Percentiles rank a stretch among this genome's conserved stretches.
Evolutionary conservation across 2,113 vertebrate genomes (phyloP).

Genomic region (Jacana jacana): DNA sequence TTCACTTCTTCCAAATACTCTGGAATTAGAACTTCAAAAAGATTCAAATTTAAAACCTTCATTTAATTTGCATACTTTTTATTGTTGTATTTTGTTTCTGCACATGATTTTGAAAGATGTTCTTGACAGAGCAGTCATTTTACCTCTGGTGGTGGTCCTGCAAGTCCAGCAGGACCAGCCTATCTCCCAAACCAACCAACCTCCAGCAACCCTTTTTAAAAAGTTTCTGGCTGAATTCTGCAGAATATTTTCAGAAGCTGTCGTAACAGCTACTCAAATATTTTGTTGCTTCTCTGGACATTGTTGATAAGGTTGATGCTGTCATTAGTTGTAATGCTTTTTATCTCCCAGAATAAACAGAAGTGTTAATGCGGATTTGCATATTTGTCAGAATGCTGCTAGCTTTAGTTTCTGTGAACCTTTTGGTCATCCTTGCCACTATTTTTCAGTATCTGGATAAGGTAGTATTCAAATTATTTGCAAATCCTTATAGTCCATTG

Average conservation of each 20-base stretch:
- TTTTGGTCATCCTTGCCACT: not conserved
- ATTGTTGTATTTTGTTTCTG: not conserved
- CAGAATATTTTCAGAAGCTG: not conserved
- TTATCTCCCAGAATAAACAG: constrained; percentile 35
- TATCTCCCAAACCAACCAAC: not conserved
- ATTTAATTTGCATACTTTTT: not conserved
- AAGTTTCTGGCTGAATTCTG: not conserved
- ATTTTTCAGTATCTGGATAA: not conserved
- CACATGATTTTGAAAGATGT: not conserved
- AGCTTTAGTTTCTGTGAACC: not conserved
- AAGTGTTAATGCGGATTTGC: not conserved
- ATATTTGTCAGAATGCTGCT: not conserved
- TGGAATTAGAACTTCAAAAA: no score
- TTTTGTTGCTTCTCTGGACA: not conserved
- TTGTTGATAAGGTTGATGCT: constrained; percentile 22
- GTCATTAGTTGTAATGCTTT: constrained; percentile 28
- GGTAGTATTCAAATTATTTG: not conserved
- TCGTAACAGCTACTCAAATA: not conserved
- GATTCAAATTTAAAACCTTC: not conserved
- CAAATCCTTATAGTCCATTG: not conserved
- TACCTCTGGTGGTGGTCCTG: not conserved
- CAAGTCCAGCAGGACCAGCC: not conserved
- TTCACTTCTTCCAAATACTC: not conserved
- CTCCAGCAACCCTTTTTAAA: not conserved
- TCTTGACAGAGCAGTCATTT: not conserved